These are phyloP conservation scores for Crocuta crocuta DNA, from an alignment of 2,113 vertebrate genomes.

Conservation along the genomic window DNA sequence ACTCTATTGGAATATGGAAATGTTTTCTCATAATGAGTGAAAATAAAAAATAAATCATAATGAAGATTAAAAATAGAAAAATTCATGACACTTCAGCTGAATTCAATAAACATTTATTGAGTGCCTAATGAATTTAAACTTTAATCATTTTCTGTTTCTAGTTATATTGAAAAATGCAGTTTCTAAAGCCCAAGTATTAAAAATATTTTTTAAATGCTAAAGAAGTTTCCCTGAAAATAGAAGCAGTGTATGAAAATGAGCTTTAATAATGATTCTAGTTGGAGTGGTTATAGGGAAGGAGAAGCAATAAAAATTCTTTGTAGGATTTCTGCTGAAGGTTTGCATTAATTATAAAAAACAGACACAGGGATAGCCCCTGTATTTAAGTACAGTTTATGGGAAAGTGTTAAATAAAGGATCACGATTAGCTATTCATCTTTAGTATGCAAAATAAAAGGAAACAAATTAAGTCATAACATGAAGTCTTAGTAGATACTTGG, in stretches of 20 bases:
- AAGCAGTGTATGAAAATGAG: conserved; percentile 47
- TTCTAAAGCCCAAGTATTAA: conserved; percentile 58
- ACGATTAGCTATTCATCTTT: not conserved
- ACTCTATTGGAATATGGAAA: conserved; percentile 45
- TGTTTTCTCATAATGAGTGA: conserved; percentile 66
- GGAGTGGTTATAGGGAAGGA: not conserved
- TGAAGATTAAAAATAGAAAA: conserved; percentile 73
- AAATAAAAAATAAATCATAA: conserved; percentile 72
- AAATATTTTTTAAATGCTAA: conserved; percentile 54
- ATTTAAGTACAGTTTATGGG: not conserved
- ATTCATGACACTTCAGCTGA: conserved; percentile 56
- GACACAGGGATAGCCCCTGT: not conserved
- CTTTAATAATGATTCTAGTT: conserved; percentile 42
- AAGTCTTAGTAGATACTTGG: not conserved
- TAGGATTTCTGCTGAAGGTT: not conserved
- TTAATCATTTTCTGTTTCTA: conserved; percentile 63
- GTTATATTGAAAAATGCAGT: conserved; percentile 60
- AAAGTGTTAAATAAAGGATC: not conserved
- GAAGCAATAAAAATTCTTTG: conserved; percentile 34
- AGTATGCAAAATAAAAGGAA: not conserved
- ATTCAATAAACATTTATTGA: conserved; percentile 68
- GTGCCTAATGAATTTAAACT: conserved; percentile 70
- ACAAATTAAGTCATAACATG: not conserved
- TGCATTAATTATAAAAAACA: not conserved
- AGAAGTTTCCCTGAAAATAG: conserved; percentile 41